These are phyloP conservation scores for Drosophila maculinotata DNA, from an alignment of 2,888 invertebrate species.

Conservation along the genomic window DNA sequence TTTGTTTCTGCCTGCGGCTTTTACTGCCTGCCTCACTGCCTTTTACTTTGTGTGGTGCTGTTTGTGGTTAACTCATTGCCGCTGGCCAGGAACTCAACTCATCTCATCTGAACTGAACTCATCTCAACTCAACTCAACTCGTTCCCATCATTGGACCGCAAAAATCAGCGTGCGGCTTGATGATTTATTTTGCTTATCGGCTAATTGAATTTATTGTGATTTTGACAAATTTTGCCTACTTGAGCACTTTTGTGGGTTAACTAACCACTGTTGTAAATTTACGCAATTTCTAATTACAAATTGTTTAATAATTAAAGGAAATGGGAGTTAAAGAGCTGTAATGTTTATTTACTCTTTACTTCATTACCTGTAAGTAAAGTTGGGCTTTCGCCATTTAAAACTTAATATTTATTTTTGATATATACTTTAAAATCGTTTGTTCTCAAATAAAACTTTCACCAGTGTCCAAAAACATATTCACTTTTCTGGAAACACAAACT, in stretches of 20 bases:
- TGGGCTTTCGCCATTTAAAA: too few relatives aligned
- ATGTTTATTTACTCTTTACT: too few relatives aligned
- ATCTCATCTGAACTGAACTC: constrained; percentile 21
- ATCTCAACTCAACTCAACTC: constrained; percentile 14
- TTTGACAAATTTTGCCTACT: constrained; percentile 15
- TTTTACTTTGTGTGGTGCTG: constrained; percentile 44
- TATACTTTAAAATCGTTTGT: too few relatives aligned
- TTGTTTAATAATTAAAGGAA: background rate
- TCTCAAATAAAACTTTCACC: background rate
- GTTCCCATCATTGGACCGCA: constrained; percentile 42
- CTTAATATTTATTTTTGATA: too few relatives aligned
- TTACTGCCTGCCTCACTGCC: constrained; percentile 21
- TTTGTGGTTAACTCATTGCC: constrained; percentile 59
- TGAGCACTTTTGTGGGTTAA: constrained; percentile 10
- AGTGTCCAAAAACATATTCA: background rate
- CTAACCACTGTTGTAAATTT: background rate
- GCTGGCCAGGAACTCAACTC: constrained; percentile 40
- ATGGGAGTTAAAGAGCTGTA: too few relatives aligned
- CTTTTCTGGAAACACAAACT: constrained; percentile 1
- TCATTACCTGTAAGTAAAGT: too few relatives aligned
- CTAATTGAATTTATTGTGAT: constrained; percentile 50
- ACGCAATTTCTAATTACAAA: background rate
- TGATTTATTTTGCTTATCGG: constrained; percentile 49
- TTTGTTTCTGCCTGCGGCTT: constrained; percentile 53
- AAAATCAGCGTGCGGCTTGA: constrained; percentile 38